phyloP scores from a whole-genome alignment of 2,888 invertebrate genomes.

The Chrysolina oricalcia region DNA sequence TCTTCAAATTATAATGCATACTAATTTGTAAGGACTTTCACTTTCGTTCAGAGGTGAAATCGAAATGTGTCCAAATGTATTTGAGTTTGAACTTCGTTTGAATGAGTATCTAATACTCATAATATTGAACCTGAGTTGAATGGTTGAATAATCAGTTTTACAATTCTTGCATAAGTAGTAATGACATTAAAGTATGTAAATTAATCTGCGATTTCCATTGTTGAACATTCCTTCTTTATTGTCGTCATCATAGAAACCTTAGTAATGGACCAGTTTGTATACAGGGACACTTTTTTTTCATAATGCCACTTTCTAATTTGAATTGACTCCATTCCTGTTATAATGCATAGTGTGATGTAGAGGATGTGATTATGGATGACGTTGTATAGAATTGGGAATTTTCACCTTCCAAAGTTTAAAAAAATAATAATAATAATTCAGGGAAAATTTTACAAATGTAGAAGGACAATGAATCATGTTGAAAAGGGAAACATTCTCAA shows the following conservation, averaged over 20 bases:
- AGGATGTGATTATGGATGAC: too few relatives aligned
- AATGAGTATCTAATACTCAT: conserved; percentile 15
- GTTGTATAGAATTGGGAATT: too few relatives aligned
- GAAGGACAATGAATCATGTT: too few relatives aligned
- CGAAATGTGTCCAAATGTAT: background rate
- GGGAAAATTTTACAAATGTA: too few relatives aligned
- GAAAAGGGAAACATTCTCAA: too few relatives aligned
- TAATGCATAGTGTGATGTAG: too few relatives aligned
- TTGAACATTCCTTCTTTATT: conserved; percentile 7
- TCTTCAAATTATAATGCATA: too few relatives aligned
- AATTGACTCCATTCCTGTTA: background rate
- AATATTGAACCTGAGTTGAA: conserved; percentile 4
- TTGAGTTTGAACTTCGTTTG: background rate
- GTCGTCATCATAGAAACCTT: conserved; percentile 16
- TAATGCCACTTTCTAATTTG: background rate
- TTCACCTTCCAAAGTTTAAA: too few relatives aligned
- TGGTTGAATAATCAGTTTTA: background rate
- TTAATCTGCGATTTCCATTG: background rate
- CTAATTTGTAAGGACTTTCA: too few relatives aligned
- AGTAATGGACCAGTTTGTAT: background rate
- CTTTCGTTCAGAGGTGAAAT: too few relatives aligned
- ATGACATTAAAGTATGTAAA: conserved; percentile 7
- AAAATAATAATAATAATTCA: too few relatives aligned
- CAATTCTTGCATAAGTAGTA: background rate
- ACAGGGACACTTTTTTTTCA: background rate